These are phyloP conservation scores for Argynnis bischoffii DNA, from an alignment of 2,888 invertebrate species.

Conservation along the genomic window DNA sequence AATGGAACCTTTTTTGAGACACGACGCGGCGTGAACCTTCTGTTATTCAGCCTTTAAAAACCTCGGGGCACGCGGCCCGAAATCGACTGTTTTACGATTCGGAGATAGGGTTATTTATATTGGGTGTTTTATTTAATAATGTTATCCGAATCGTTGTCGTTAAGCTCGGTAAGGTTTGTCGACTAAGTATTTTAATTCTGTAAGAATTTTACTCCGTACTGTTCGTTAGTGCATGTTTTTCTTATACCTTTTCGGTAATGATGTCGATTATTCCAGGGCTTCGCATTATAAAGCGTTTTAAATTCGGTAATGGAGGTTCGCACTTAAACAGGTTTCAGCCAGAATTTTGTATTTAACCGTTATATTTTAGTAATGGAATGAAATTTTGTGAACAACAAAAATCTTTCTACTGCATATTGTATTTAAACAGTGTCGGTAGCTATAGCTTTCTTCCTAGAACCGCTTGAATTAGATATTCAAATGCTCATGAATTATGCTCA, in stretches of 20 bases:
- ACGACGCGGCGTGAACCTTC: constrained; percentile 45
- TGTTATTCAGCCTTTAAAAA: constrained; percentile 42
- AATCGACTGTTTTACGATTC: constrained; percentile 66
- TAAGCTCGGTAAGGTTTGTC: constrained; percentile 65
- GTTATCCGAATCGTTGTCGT: constrained; percentile 64
- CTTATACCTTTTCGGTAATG: constrained; percentile 30
- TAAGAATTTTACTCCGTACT: constrained; percentile 23
- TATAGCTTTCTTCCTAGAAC: constrained; percentile 26
- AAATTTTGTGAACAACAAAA: constrained; percentile 19
- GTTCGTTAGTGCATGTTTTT: constrained; percentile 29
- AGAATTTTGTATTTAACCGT: constrained; percentile 10
- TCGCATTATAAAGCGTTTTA: constrained; percentile 28
- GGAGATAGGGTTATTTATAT: constrained; percentile 67
- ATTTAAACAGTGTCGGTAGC: constrained; percentile 21
- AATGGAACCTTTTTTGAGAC: constrained; percentile 40
- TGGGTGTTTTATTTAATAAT: constrained; percentile 67
- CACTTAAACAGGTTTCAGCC: constrained; percentile 16
- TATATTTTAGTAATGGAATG: constrained; percentile 22
- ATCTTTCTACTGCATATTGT: constrained; percentile 19
- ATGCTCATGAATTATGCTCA: constrained; percentile 24
- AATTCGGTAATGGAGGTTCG: constrained; percentile 28
- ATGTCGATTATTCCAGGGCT: constrained; percentile 27
- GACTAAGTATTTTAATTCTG: constrained; percentile 51
- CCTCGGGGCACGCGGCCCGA: constrained; percentile 36
- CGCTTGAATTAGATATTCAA: constrained; percentile 25